A percentile compares a stretch with the other conserved stretches of the same genome.
Conservation (phyloP, 2,888 invertebrate species). For the Stegophylla sp. region DNA sequence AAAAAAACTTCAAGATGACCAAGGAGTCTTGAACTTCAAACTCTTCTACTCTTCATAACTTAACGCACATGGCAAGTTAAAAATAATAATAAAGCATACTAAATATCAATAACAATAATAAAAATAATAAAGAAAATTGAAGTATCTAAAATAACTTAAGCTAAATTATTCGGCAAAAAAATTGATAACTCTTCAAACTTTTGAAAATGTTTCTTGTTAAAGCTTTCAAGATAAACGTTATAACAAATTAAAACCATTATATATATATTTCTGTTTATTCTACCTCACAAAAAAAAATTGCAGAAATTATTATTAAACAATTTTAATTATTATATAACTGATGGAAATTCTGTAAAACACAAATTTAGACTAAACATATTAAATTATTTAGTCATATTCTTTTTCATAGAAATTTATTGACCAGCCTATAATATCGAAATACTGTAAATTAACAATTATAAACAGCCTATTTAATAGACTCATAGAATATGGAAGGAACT, state of each 20-base stretch:
- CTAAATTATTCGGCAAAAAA: background rate
- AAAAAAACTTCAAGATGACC: slow-evolving; percentile 21
- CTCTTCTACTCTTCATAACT: slow-evolving; percentile 33
- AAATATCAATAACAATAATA: slow-evolving; percentile 38
- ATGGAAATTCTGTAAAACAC: background rate
- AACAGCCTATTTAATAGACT: background rate
- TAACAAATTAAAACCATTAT: background rate
- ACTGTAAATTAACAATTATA: background rate
- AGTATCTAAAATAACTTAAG: slow-evolving; percentile 14
- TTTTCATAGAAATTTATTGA: background rate
- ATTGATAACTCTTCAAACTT: slow-evolving; percentile 10
- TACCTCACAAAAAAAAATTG: background rate
- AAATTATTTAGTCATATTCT: background rate
- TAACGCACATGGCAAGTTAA: slow-evolving; percentile 40
- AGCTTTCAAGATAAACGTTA: background rate
- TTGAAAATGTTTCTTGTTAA: slow-evolving; percentile 6
- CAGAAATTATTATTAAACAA: background rate
- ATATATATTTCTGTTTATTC: background rate
- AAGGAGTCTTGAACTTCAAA: slow-evolving; percentile 12
- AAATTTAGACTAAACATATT: background rate
- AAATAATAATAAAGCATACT: slow-evolving; percentile 42
- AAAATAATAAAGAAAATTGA: slow-evolving; percentile 37
- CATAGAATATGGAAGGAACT: background rate
- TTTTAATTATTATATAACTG: background rate
- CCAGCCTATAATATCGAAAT: background rate